Conservation (phyloP, 2,888 invertebrate genomes). For the Oegoconia quadripuncta region DNA sequence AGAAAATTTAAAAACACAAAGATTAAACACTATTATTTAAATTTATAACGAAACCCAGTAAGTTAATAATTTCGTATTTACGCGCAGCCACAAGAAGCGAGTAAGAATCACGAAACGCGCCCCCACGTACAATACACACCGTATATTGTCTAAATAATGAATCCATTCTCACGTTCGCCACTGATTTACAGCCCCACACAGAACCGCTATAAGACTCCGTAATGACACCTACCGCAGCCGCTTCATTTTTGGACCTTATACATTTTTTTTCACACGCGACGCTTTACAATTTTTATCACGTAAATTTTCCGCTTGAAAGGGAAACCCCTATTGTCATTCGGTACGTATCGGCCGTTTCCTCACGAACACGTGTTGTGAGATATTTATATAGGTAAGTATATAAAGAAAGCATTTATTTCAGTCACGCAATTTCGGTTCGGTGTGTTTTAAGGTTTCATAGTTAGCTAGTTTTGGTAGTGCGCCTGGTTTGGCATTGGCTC, state of each 20-base stretch:
- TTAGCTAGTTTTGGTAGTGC: conserved; percentile 37
- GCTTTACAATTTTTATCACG: conserved; percentile 75
- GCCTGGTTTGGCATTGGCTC: conserved; percentile 40
- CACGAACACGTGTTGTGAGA: conserved; percentile 69
- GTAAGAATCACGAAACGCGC: conserved; percentile 14
- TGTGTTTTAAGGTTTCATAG: conserved; percentile 56
- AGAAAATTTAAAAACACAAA: not conserved
- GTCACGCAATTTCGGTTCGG: conserved; percentile 68
- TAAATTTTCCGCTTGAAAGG: conserved; percentile 77
- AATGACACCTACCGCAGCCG: conserved; percentile 75
- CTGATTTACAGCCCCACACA: conserved; percentile 67
- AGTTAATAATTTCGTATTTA: conserved; percentile 4
- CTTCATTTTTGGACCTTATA: conserved; percentile 68
- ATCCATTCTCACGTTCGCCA: conserved; percentile 65
- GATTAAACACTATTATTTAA: not conserved
- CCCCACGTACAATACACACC: conserved; percentile 8
- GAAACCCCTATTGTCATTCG: conserved; percentile 76
- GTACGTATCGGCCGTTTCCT: conserved; percentile 63
- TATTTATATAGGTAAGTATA: conserved; percentile 50
- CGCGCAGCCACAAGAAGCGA: conserved; percentile 12
- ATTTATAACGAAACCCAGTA: conserved; percentile 4
- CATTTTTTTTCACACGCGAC: conserved; percentile 74
- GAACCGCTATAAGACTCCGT: conserved; percentile 64
- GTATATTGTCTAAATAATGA: conserved; percentile 66
- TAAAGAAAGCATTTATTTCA: conserved; percentile 62